phyloP scores from a whole-genome alignment of 2,797 vertebrate genomes.

The Naso thynnoides region DNA sequence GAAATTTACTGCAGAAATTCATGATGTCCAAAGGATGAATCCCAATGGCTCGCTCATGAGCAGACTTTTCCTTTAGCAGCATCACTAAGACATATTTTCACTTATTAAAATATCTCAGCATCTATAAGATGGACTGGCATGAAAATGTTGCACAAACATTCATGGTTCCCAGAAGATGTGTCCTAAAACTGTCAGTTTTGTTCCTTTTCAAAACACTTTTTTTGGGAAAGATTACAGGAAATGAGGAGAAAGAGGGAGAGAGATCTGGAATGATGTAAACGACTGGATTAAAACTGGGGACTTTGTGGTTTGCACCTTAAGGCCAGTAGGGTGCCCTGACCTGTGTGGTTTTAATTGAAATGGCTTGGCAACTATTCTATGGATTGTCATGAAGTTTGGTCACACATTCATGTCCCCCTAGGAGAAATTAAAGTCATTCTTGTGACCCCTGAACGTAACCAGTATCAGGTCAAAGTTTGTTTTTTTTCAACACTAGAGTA shows the following conservation, averaged over 20 bases:
- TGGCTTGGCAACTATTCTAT: too few relatives aligned
- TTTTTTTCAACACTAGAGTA: not conserved
- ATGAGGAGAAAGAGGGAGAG: not conserved
- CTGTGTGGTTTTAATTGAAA: not conserved
- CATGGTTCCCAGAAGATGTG: conserved; percentile 1
- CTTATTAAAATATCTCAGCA: not conserved
- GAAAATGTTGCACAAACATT: not conserved
- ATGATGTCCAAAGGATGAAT: not conserved
- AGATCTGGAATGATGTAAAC: not conserved
- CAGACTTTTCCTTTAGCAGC: not conserved
- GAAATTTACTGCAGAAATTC: not conserved
- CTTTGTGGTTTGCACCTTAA: not conserved
- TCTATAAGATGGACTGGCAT: not conserved
- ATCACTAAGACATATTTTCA: not conserved
- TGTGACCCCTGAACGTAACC: not conserved
- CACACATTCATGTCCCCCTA: not conserved
- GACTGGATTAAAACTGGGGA: not conserved
- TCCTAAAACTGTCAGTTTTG: not conserved
- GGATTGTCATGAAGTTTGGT: not conserved
- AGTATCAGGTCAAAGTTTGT: too few relatives aligned
- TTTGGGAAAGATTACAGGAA: too few relatives aligned
- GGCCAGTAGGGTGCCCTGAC: not conserved
- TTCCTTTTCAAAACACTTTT: not conserved
- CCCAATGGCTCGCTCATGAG: not conserved
- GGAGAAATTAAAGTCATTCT: not conserved